These are phyloP conservation scores for Benitochromis conjunctus DNA, from an alignment of 2,113 vertebrate genomes.

Conservation along the genomic window DNA sequence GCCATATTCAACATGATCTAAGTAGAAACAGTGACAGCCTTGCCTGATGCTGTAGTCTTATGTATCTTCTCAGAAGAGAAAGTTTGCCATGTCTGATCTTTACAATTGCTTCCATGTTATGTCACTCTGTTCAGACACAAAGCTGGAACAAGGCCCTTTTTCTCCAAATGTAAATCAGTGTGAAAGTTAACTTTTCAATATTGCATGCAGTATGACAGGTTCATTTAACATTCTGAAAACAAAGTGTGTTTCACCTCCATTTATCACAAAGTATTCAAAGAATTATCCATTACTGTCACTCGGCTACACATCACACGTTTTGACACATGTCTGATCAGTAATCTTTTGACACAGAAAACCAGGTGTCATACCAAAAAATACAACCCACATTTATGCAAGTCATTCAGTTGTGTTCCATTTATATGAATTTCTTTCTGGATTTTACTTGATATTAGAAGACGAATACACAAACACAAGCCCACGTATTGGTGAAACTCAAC, in stretches of 20 bases:
- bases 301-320: not conserved
- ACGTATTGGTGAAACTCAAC: not conserved
- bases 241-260: not conserved
- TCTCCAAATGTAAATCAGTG: not conserved
- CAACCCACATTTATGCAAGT: not conserved
- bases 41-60: not conserved
- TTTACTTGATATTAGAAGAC: not conserved
- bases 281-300: not conserved
- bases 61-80: not conserved
- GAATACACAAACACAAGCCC: not conserved
- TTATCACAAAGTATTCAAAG: not conserved
- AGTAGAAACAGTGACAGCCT: not conserved
- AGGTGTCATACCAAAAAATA: not conserved
- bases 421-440: not conserved
- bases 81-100: not conserved
- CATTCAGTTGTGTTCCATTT: not conserved
- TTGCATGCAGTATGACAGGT: constrained; percentile 13
- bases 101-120: not conserved
- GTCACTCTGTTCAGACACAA: not conserved
- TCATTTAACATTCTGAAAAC: not conserved
- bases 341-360: not conserved
- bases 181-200: constrained; percentile 4
- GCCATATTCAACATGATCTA: not conserved
- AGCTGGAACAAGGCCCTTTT: not conserved
- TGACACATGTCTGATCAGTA: not conserved